Conservation (phyloP, 2,888 invertebrate genomes). For the Amphipoea lucens region DNA sequence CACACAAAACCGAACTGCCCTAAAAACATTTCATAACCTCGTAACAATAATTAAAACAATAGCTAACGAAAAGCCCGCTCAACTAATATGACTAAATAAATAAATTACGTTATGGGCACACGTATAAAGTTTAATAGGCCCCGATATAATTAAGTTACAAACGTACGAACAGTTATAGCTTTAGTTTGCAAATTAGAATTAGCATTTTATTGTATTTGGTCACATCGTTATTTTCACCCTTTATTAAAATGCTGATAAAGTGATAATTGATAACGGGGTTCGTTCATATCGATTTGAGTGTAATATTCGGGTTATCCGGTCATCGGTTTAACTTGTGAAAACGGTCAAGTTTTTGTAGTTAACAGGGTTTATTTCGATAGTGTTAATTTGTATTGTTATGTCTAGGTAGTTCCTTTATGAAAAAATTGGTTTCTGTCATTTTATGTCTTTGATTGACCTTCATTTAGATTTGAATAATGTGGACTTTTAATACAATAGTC, state of each 20-base stretch:
- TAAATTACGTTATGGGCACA: slow-evolving; percentile 39
- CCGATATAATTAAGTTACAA: slow-evolving; percentile 53
- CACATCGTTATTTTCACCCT: slow-evolving; percentile 37
- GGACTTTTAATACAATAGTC: not conserved
- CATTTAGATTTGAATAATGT: not conserved
- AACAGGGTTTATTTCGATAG: not conserved
- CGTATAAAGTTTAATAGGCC: slow-evolving; percentile 34
- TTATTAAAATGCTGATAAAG: slow-evolving; percentile 26
- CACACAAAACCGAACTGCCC: slow-evolving; percentile 4
- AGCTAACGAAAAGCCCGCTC: not conserved
- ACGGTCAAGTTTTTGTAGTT: slow-evolving; percentile 2
- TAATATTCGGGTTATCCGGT: slow-evolving; percentile 11
- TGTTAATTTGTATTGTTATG: not conserved
- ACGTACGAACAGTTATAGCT: slow-evolving; percentile 19
- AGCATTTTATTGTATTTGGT: slow-evolving; percentile 60
- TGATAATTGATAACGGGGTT: slow-evolving; percentile 57
- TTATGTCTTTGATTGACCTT: not conserved
- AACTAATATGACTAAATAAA: slow-evolving; percentile 31
- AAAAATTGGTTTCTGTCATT: not conserved
- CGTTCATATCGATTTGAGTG: slow-evolving; percentile 18
- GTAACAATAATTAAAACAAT: slow-evolving; percentile 37
- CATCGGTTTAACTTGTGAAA: not conserved
- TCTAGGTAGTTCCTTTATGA: not conserved
- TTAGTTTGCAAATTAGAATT: slow-evolving; percentile 60
- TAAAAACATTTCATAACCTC: slow-evolving; percentile 13